Percentiles rank a stretch among this genome's conserved stretches.
Evolutionary conservation across 2,113 vertebrate species (phyloP).

Genomic region (Indicator maculatus): DNA sequence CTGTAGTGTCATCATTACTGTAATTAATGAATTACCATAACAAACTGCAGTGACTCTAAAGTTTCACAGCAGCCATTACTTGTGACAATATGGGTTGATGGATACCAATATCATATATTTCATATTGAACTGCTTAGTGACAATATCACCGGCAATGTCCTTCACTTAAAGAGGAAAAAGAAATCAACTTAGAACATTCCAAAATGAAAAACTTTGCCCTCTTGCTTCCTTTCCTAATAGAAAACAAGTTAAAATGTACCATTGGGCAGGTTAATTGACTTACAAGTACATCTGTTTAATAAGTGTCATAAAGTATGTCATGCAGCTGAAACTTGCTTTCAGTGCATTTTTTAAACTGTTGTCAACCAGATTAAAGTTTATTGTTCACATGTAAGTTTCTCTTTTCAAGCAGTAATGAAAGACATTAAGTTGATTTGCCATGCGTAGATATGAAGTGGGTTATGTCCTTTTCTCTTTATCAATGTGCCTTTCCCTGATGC

Average conservation of each 20-base stretch:
- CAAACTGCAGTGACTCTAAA: conserved; percentile 59
- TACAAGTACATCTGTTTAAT: conserved; percentile 79
- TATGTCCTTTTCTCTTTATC: conserved; percentile 64
- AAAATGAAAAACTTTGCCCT: conserved; percentile 72
- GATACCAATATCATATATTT: conserved; percentile 40
- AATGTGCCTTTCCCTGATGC: conserved; percentile 63
- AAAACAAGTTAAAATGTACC: conserved; percentile 80
- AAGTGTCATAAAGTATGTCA: conserved; percentile 80
- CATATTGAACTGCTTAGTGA: conserved; percentile 35
- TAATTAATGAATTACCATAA: conserved; percentile 72
- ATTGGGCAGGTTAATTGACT: conserved; percentile 77
- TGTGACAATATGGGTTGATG: background rate
- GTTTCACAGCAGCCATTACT: conserved; percentile 20
- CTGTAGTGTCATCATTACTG: conserved; percentile 61
- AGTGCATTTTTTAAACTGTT: conserved; percentile 73
- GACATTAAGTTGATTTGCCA: conserved; percentile 74
- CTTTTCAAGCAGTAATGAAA: conserved; percentile 73
- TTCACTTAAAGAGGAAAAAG: conserved; percentile 47
- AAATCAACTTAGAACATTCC: conserved; percentile 55
- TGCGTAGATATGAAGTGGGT: conserved; percentile 30
- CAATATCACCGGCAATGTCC: background rate
- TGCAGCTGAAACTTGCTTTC: conserved; percentile 73
- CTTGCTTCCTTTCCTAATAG: conserved; percentile 70
- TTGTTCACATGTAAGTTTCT: conserved; percentile 66
- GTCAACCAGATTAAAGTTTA: conserved; percentile 81